Evolutionary conservation across 2,888 invertebrate species (phyloP), one percentile per base, ranked within the genome.

Genomic region (Aphodius granarius): DNA sequence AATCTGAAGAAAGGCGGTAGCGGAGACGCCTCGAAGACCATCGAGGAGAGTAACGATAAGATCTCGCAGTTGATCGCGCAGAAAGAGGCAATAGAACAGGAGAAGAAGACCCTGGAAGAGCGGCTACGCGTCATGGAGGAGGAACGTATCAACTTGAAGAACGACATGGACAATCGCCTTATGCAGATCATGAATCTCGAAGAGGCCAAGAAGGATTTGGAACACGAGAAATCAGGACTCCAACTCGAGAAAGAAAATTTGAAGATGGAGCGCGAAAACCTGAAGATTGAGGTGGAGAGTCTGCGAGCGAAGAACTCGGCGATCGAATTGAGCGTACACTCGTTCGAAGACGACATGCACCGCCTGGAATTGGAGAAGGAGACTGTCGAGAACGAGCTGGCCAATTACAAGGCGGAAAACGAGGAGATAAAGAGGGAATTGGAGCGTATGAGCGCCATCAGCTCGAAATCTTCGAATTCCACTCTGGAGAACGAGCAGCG

Each of bases 201-300:
- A 3, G 75, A 68, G 19, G 22, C 63, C 6, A 72, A 64, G 1
- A 64, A 72, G 20, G 63, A n/a, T 18, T 18, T 75, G 19, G 64
- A 73, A 18, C 72, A 75, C 4, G 73, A 75, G 20, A 72, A 72
- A 63, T 63, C 63, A 2, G 20, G 66, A 6, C 43, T 75, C 13
- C 66, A 63, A 21, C 22, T 72, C 22, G 72, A 72, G 19, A 73
- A 72, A 19, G 64, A 75, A 15, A 72, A 75, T 15, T 63, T 75
- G 9, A 16, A 66, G 21, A 72, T 66, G 66, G 72, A 75, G 63
- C 18, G 68, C 9, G 43, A 68, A 4, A 63, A 63, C 21, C 1
- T 68, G 68, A 6, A 21, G 21, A 20, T 68, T 20, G 20, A 68
- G 22, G n/a, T 68, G 22, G 20, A 68, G 43, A 43, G 13, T 43